Conservation (phyloP, 1,140 invertebrate species). For the Lepidostoma basale region DNA sequence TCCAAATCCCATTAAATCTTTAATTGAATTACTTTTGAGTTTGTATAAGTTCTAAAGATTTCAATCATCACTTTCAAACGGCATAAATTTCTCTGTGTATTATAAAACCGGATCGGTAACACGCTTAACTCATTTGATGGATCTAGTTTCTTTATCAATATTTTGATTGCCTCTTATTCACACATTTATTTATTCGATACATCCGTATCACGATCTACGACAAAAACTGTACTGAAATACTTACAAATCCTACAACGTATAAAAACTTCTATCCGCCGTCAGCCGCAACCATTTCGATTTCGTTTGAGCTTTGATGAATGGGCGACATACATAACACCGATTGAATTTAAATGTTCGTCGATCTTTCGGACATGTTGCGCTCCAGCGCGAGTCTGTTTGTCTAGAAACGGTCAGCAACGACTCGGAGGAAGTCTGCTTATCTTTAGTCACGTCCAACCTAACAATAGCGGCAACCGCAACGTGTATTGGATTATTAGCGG, state of each 20-base stretch:
- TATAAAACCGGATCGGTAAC: slow-evolving; percentile 2
- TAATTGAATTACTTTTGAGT: not conserved
- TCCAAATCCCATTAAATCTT: not conserved
- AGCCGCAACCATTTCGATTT: slow-evolving; percentile 2
- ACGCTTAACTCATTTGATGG: not conserved
- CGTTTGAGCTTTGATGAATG: not conserved
- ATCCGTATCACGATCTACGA: slow-evolving; percentile 6
- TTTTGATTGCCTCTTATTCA: slow-evolving; percentile 2
- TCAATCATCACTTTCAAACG: not conserved
- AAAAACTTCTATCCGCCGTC: not conserved
- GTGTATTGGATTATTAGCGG: slow-evolving; percentile 2
- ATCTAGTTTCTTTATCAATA: not conserved
- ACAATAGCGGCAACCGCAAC: slow-evolving; percentile 15
- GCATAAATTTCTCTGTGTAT: not conserved
- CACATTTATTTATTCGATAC: not conserved
- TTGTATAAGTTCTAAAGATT: not conserved
- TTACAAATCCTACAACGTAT: not conserved
- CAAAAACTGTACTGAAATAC: not conserved
- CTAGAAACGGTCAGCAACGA: not conserved
- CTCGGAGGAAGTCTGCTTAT: not conserved
- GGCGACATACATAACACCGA: not conserved
- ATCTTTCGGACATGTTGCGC: not conserved
- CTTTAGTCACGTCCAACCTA: slow-evolving; percentile 14
- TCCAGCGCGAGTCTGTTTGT: not conserved
- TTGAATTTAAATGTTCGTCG: not conserved